Evolutionary conservation across 2,797 vertebrate species (phyloP).

Genomic region (Lepilemur ruficaudatus): DNA sequence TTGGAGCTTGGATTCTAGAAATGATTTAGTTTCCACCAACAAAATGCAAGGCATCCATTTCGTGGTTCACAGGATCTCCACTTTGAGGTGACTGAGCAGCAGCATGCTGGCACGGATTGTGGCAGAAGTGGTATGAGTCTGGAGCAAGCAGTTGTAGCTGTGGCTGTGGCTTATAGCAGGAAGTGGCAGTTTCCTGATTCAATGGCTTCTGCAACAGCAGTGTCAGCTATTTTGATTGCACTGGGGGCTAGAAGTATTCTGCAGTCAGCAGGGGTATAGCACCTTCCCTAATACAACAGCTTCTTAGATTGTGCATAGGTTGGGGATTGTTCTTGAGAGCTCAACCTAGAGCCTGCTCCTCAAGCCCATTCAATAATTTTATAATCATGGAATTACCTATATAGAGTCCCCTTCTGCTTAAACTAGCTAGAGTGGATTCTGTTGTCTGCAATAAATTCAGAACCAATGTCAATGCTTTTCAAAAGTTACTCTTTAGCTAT

Average conservation of each 20-base stretch:
- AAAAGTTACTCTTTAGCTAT: background rate
- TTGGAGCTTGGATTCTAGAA: background rate
- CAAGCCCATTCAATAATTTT: background rate
- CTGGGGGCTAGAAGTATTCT: background rate
- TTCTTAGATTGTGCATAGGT: background rate
- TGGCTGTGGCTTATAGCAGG: background rate
- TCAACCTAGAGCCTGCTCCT: background rate
- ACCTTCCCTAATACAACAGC: background rate
- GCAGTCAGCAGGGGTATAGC: background rate
- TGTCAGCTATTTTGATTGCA: background rate
- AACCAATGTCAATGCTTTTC: background rate
- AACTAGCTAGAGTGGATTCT: background rate
- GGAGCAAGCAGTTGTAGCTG: background rate
- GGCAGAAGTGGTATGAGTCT: background rate
- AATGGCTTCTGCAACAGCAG: background rate
- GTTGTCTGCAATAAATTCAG: conserved; percentile 3
- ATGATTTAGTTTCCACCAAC: background rate
- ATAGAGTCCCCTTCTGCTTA: background rate
- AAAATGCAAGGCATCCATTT: background rate
- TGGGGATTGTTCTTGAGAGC: background rate
- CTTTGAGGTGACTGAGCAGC: background rate
- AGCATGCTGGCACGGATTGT: background rate
- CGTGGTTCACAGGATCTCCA: background rate
- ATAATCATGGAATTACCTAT: background rate
- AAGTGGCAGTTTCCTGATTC: background rate